Conservation (phyloP, 2,113 vertebrate species). For the Bubalus kerabau region DNA sequence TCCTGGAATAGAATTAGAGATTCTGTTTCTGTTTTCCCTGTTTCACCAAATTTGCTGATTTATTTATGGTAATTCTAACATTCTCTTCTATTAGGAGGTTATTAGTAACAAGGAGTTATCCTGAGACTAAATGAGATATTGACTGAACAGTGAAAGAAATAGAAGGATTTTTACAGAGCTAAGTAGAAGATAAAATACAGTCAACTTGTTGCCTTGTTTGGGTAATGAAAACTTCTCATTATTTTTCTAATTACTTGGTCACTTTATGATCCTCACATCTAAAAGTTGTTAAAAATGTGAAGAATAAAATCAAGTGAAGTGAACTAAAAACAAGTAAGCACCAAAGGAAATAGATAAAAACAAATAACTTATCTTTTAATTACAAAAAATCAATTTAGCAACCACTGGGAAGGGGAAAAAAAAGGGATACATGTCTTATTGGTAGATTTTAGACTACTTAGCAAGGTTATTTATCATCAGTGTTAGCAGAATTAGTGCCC, state of each 20-base stretch:
- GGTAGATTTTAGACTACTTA: background rate
- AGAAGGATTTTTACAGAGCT: background rate
- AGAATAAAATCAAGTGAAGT: background rate
- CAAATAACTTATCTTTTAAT: background rate
- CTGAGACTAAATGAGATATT: slow-evolving; percentile 32
- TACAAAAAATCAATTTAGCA: background rate
- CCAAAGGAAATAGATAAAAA: background rate
- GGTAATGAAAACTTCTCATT: background rate
- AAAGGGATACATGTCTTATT: background rate
- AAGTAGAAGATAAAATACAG: slow-evolving; percentile 1
- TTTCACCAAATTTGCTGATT: background rate
- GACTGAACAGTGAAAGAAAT: background rate
- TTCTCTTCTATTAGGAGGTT: background rate
- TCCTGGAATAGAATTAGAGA: background rate
- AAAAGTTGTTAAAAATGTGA: background rate
- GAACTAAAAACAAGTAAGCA: background rate
- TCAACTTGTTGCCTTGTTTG: background rate
- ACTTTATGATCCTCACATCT: background rate
- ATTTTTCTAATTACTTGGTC: slow-evolving; percentile 30
- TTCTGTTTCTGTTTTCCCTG: background rate
- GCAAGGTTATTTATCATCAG: background rate
- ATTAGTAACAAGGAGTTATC: background rate
- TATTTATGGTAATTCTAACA: slow-evolving; percentile 15
- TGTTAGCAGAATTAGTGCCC: background rate
- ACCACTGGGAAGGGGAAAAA: background rate